Evolutionary conservation across 2,113 vertebrate genomes (phyloP), one percentile per base, ranked within the genome.

Genomic region (Cyanoramphus novaezelandiae): DNA sequence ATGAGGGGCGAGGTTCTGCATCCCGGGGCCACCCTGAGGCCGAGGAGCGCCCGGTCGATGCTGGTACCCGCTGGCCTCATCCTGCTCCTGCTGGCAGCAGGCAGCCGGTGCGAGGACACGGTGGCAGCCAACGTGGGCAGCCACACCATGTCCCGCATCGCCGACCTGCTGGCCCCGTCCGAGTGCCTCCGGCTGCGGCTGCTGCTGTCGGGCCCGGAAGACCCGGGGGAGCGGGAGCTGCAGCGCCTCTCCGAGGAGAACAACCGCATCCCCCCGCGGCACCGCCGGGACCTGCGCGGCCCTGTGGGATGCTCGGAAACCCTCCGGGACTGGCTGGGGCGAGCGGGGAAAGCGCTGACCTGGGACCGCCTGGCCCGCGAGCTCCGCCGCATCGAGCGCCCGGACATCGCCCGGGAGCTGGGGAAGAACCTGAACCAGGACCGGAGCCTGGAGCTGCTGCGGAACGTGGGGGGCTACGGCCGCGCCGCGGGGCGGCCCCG

Each of bases 381-480:
- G 39, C 97, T 98, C 16, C 91, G 17, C 3, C 93, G 52, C 0
- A 76, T 98, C 3, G 98, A 97, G 1, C 98, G 98, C 15, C n/a
- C 92, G 0, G 98, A 98, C 60, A 81, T 98, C 14, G 97, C 98
- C 33, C 67, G 37, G 7, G 98, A 98, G 83, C 82, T 98, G 92
- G 97, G 95, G 17, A 98, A 98, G 10, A 98, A 96, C 94, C 97
- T 98, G 46, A 98, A 97, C 90, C 98, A 98, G 23, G 98, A 97
- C 94, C 91, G 97, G 78, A 96, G 83, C 47, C 80, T 98, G 94
- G 94, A 97, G 96, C 88, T 98, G 79, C 88, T 50, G 46, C 88
- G 63, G 85, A 96, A 92, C 16, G 96, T 97, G 60, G 72, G 75
- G 88, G 92, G 31, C 0, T 98, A 93, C 47, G 1, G 78, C 21